Evolutionary conservation across 2,888 invertebrate genomes (phyloP), one percentile per base, ranked within the genome.

Genomic region (Calameuta pallipes): DNA sequence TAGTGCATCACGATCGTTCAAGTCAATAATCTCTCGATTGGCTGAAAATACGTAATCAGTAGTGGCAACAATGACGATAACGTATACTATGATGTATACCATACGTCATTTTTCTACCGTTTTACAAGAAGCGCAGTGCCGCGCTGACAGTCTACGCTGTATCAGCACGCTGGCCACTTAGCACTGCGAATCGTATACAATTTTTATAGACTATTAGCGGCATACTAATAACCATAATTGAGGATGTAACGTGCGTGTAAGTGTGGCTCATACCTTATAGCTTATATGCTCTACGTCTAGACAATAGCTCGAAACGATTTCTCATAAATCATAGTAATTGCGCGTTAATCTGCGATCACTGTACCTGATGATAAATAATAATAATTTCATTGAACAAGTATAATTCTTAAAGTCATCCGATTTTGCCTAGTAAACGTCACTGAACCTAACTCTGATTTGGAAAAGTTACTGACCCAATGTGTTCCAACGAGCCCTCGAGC

Each of bases 121-220:
- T 56, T 56, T 56, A 56, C 56, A 56, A 56, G 56, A 23, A 31
- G 71, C 31, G 4, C 71, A 34, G 31, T 0, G 31, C 33, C 31
- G 71, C 31, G 33, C 13, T 13, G 70, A 73, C 69, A 69, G 77
- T 74, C 77, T 36, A 69, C 36, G 35, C 73, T 68, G 69, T 77
- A 75, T 77, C 35, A 74, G 77, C 69, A 75, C 75, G 77, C 37
- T 69, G 75, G 68, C 74, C 77, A 77, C 69, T 75, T 77, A 77
- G 74, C 74, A 74, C 74, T 30, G 74, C n/a, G 74, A 36, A 30
- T 11, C 13, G n/a, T 13, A 35, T 74, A 36, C 15, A 15, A 74
- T 74, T 74, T 35, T 74, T 35, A 74, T 74, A 74, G 74, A n/a
- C 74, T 34, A 35, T 74, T 74, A 74, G 23, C 74, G 36, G 74